Conservation (phyloP, 2,113 vertebrate genomes). For the Zapus hudsonius region DNA sequence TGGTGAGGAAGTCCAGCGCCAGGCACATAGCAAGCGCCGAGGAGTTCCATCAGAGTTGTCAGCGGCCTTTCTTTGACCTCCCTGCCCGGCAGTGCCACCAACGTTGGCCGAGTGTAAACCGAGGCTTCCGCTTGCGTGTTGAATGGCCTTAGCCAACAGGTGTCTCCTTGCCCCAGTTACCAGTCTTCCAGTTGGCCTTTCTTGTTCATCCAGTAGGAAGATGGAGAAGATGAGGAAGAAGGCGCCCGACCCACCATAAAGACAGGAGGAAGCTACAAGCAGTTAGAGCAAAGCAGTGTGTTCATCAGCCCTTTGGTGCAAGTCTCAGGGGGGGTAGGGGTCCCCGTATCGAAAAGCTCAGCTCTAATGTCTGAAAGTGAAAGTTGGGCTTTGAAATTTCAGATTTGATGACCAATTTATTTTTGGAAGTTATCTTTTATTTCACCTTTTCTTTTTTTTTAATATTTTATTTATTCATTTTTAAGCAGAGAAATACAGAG, state of each 20-base stretch:
- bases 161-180: not conserved
- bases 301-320: not conserved
- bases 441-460: not conserved
- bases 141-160: not conserved
- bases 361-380: conserved; percentile 9
- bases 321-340: not conserved
- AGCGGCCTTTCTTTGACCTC: no score
- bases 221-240: not conserved
- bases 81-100: not conserved
- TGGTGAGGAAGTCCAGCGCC: conserved; percentile 38
- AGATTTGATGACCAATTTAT: not conserved
- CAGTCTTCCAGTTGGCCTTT: not conserved
- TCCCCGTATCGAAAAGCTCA: not conserved
- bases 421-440: conserved; percentile 21
- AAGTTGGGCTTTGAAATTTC: conserved; percentile 17
- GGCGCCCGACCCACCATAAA: not conserved
- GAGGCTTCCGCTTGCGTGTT: not conserved
- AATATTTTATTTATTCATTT: no score
- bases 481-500: no score
- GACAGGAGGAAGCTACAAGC: not conserved
- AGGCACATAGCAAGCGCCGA: not conserved
- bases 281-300: not conserved
- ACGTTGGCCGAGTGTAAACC: not conserved
- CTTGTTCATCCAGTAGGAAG: not conserved
- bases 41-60: not conserved